A percentile compares a stretch with the other conserved stretches of the same genome.
Evolutionary conservation across 2,113 vertebrate genomes (phyloP).

Genomic region (Carollia perspicillata): DNA sequence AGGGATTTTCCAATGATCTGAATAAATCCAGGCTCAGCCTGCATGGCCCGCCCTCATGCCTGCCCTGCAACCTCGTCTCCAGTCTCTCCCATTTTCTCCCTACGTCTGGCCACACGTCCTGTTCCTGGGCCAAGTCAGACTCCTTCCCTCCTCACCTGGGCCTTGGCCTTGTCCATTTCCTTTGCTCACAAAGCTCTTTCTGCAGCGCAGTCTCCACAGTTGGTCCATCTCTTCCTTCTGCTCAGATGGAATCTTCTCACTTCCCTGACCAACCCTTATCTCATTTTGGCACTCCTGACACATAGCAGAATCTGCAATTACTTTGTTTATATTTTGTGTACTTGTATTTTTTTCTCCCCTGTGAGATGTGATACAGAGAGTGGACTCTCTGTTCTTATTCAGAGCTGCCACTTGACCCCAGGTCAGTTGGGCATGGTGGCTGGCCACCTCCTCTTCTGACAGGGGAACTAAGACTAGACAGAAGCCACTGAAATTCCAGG

Average conservation of each 20-base stretch:
- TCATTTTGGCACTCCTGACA: background rate
- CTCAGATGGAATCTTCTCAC: background rate
- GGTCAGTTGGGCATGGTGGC: background rate
- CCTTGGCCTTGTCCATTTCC: background rate
- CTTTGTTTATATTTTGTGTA: background rate
- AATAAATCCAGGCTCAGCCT: background rate
- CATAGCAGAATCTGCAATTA: background rate
- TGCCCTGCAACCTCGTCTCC: background rate
- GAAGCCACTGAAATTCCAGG: too few species aligned
- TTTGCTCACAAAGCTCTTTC: background rate
- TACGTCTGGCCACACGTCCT: background rate
- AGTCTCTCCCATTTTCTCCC: too few species aligned
- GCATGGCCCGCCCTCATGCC: background rate
- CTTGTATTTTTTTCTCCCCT: background rate
- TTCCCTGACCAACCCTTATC: background rate
- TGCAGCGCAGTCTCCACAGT: background rate
- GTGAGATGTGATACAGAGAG: background rate
- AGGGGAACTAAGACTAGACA: too few species aligned
- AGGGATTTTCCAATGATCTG: background rate
- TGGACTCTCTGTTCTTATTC: background rate
- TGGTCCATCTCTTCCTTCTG: background rate
- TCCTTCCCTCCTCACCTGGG: background rate
- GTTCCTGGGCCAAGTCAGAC: accelerated
- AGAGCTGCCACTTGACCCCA: background rate
- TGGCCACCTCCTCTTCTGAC: background rate